phyloP scores from a whole-genome alignment of 1,140 invertebrate species.

The Drosophila lacteicornis region DNA sequence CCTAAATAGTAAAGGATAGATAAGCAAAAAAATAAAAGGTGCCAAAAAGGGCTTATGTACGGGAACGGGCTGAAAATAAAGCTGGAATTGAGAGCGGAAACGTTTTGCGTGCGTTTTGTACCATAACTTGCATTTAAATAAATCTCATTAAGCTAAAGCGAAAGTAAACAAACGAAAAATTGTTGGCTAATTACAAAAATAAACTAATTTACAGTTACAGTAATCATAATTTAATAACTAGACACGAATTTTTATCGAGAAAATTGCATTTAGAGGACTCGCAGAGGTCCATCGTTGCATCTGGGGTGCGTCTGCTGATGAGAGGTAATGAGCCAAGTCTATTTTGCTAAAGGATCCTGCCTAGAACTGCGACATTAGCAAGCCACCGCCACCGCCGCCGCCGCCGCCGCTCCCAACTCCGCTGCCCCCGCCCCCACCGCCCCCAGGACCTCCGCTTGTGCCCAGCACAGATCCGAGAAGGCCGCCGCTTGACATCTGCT shows the following conservation, averaged over 20 bases:
- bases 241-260: slow-evolving; percentile 71
- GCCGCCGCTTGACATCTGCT: slow-evolving; percentile 73
- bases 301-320: slow-evolving; percentile 40
- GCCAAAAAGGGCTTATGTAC: no score
- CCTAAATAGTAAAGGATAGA: slow-evolving; percentile 28
- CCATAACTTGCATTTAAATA: slow-evolving; percentile 72
- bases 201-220: slow-evolving; percentile 74
- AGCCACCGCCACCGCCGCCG: slow-evolving; percentile 53
- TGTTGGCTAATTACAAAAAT: slow-evolving; percentile 74
- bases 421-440: slow-evolving; percentile 52
- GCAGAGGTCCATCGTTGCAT: slow-evolving; percentile 27
- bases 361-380: slow-evolving; percentile 78
- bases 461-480: slow-evolving; percentile 67
- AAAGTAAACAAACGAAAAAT: slow-evolving; percentile 61
- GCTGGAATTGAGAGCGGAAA: slow-evolving; percentile 63
- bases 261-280: slow-evolving; percentile 69
- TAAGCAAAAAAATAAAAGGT: slow-evolving; percentile 14
- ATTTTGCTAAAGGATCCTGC: slow-evolving; percentile 73
- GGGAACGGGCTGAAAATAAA: slow-evolving; percentile 3
- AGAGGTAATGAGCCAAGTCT: slow-evolving; percentile 78
- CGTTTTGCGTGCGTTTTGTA: slow-evolving; percentile 64
- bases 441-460: slow-evolving; percentile 56
- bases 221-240: slow-evolving; percentile 74
- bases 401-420: slow-evolving; percentile 53
- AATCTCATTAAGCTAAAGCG: slow-evolving; percentile 75